phyloP scores from a whole-genome alignment of 2,797 vertebrate species.

The Coregonus suidteri region DNA sequence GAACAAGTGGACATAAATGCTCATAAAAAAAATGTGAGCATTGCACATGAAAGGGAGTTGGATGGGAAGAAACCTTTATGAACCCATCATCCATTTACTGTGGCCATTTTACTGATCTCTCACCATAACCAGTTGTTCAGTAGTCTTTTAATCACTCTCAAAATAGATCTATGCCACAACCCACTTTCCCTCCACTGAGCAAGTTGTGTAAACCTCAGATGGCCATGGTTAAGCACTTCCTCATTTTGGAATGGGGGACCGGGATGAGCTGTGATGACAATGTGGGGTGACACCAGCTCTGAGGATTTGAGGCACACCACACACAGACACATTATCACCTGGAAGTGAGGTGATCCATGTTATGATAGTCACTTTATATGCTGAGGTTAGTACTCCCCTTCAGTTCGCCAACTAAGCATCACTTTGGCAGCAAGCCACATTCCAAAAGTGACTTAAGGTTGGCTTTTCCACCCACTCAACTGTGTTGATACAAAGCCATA shows the following conservation, averaged over 20 bases:
- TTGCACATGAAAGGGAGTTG: too few species aligned
- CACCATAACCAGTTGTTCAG: constrained; percentile 6
- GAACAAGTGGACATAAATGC: too few species aligned
- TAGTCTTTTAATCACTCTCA: constrained; percentile 27
- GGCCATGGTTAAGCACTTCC: constrained; percentile 43
- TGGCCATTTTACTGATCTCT: constrained; percentile 11
- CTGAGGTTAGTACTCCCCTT: not conserved
- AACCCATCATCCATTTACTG: constrained; percentile 14
- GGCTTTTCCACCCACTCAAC: constrained; percentile 11
- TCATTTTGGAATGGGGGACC: constrained; percentile 14
- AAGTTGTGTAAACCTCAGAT: constrained; percentile 48
- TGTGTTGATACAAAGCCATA: constrained; percentile 28
- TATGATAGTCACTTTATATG: constrained; percentile 1
- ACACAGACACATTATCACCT: not conserved
- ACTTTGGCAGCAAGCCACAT: constrained; percentile 23
- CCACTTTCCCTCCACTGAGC: constrained; percentile 31
- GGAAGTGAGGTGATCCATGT: not conserved
- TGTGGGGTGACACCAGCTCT: not conserved
- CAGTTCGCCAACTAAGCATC: constrained; percentile 15
- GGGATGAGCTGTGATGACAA: constrained; percentile 10
- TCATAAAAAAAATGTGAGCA: too few species aligned
- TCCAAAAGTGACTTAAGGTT: constrained; percentile 35
- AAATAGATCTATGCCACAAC: constrained; percentile 32
- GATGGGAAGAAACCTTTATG: not conserved
- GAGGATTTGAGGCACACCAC: not conserved